Base-by-base conservation (phyloP, 2,797 vertebrate species). In the Fistularia tabacaria region DNA sequence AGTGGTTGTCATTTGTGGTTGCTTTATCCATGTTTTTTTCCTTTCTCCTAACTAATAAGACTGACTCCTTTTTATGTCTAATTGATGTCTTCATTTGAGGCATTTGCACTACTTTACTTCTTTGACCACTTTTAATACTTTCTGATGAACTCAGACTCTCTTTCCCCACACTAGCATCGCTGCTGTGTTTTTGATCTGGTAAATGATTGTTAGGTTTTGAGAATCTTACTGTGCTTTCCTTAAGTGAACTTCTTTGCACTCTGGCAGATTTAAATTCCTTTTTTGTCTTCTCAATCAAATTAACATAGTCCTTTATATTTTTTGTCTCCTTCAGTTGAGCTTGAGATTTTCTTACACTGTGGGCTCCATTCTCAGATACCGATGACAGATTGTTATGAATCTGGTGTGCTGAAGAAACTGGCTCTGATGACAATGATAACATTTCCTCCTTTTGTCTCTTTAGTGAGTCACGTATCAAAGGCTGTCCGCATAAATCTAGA, bases 351-450 rank as follows among this genome's bases (percentile, higher is more conserved):
- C 49, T 25, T 46, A 51, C 36, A 9, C 44, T 65, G 44, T 36
- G 45, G 46, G 49, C 53, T 52, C 76, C 66, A 12, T 41, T 65
- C 48, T 81, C 56, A 45, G 38, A 60, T 6, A 48, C 51, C 6
- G 69, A 50, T 14, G 70, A 71, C 15, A 60, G 44, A 52, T 77
- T 71, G 40, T 78, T 83, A 5, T 40, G 73, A 48, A 62, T 63
- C 12, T 57, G 69, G 14, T 65, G 54, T 41, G 50, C 57, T 44
- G 57, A 50, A 44, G 68, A 68, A 52, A 66, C 54, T 44, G 77
- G 66, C 46, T 86, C 81, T 43, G 90, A 91, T 11, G 88, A 90
- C 61, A 90, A 66, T 37, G 86, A 90, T 40, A 90, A 63, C 47
- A 87, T 80, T 41, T 91, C 86, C 43, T 86, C 83, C 79, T 73